Base-by-base conservation (phyloP, 2,113 vertebrate species). In the Numida meleagris region DNA sequence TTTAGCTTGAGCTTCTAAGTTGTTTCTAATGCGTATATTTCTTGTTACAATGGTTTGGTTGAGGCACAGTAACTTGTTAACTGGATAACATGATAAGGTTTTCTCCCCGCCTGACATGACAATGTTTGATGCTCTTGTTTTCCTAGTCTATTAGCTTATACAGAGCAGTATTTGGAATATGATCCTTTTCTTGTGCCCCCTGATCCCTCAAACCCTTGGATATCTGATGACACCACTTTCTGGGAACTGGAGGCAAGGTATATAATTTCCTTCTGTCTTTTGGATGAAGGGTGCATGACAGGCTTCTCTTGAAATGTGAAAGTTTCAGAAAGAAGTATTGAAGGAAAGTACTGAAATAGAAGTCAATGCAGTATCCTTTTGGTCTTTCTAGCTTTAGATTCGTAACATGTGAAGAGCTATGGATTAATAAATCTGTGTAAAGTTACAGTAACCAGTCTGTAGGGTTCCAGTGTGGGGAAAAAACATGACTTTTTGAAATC, bases 111-210 rank as follows among this genome's bases (percentile, higher is more conserved):
- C 72, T 96, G 79, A 95, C 27, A 29, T 71, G 31, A 77, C 57
- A 55, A 65, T 72, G 2, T 92, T 74, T 55, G 36, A 51, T 91
- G 29, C 25, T 97, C 86, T 90, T 96, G 33, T 95, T 94, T 96
- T 90, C 71, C 77, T 87, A 99, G 99, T 97, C 98, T 99, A 93
- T 96, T 99, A 98, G 98, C 97, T 87, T 99, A 99, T 96, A 99
- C 99, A 43, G 99, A 99, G 96, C 99, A 99, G 97, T 99, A 99
- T 95, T 88, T 99, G 96, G 99, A 99, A 97, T 99, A 99, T n/a
- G 99, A 99, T 97, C 99, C 99, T 10, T 99, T 99, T 96, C 98
- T 99, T 94, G 98, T 98, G 33, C 98, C 98, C 72, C 97, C 99
- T 90, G 99, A 99, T 92, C 98, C 99, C 53, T 99, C 99, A 68